Conservation (phyloP, 2,888 invertebrate genomes). For the Athripsodes cinereus region DNA sequence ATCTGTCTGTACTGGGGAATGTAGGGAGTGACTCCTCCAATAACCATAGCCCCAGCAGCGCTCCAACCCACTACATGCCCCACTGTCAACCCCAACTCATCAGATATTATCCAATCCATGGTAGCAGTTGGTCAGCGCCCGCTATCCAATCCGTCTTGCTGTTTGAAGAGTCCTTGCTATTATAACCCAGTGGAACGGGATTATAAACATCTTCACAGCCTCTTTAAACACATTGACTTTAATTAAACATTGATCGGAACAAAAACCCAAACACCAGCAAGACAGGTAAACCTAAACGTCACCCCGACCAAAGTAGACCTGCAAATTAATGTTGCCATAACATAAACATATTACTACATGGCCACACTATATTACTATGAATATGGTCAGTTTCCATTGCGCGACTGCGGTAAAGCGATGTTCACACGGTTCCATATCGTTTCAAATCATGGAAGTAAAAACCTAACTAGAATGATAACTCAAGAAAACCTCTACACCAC, state of each 20-base stretch:
- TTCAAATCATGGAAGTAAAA: too few relatives aligned
- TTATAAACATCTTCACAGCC: constrained; percentile 15
- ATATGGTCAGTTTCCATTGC: too few relatives aligned
- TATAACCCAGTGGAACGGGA: not conserved
- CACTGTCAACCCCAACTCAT: constrained; percentile 67
- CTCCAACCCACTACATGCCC: constrained; percentile 72
- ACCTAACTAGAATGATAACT: too few relatives aligned
- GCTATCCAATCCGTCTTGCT: constrained; percentile 18
- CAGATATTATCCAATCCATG: constrained; percentile 76
- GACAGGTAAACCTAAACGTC: not conserved
- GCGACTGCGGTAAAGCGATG: too few relatives aligned
- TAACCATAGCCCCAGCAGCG: constrained; percentile 84
- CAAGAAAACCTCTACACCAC: too few relatives aligned
- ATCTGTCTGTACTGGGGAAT: constrained; percentile 96
- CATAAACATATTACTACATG: too few relatives aligned
- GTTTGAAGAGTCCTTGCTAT: constrained; percentile 5
- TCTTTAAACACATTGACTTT: constrained; percentile 21
- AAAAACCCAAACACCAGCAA: not conserved
- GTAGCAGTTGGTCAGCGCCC: constrained; percentile 25
- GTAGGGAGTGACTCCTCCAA: constrained; percentile 93
- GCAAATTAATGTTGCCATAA: too few relatives aligned
- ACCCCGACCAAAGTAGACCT: too few relatives aligned
- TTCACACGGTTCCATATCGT: too few relatives aligned
- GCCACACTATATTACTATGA: too few relatives aligned
- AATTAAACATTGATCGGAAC: constrained; percentile 3